Evolutionary conservation across 35 echinoderm and acorn worm species (phyloP), one percentile per base, ranked within the genome.

Genomic region (Apostichopus californicus): DNA sequence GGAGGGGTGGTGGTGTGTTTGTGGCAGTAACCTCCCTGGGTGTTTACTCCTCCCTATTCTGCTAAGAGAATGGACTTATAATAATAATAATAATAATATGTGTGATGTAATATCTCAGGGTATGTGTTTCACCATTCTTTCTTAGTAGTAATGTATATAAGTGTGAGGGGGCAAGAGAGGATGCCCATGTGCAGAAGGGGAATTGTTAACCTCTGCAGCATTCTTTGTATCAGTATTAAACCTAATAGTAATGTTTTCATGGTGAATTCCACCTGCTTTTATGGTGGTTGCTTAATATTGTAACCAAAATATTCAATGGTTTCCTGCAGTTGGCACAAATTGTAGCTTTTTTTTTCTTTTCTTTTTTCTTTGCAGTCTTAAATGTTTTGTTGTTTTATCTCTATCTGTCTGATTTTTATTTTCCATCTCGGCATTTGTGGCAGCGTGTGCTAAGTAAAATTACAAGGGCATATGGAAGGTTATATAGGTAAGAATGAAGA

Each of bases 111-210:
- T 59, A 85, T 85, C 81, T 85, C 81, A 85, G 81, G 81, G 81
- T 85, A 85, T 85, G 81, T 85, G 81, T 85, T 85, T 85, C 15
- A 85, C 81, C 81, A 85, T 85, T 85, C 81, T 85, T 85, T 85
- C 81, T 85, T 85, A 61, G 80, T 55, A 83, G 20, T 58, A 17
- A 85, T 85, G 81, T 85, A 85, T 58, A 85, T 85, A 85, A 59
- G 17, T 85, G 20, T 59, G 56, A 22, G 56, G 81, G 81, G 15
- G 20, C 7, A 12, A 61, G 58, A 61, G 58, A 61, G 58, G 12
- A 12, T 61, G 58, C 58, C 58, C 58, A 61, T 9, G 58, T 46
- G 58, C 58, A 61, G 58, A 61, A 15, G 81, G 10, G n/a, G 15
- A 58, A 23, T 58, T 85, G 15, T 85, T 55, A 58, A 54, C 56